phyloP scores from a whole-genome alignment of 2,888 invertebrate species.

The Coelinius sp. region DNA sequence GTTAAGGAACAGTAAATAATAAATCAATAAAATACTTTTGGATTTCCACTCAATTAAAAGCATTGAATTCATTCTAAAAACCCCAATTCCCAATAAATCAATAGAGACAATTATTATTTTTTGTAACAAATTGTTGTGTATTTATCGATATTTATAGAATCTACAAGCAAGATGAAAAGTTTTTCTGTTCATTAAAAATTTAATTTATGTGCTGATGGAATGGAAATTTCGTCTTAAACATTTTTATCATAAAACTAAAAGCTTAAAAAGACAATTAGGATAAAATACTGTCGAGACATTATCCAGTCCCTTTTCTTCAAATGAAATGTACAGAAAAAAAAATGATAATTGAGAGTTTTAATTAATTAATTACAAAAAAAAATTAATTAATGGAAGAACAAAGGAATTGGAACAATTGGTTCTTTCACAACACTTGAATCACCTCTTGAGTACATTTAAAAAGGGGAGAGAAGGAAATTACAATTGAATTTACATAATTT shows the following conservation, averaged over 20 bases:
- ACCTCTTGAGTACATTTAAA: constrained; percentile 4
- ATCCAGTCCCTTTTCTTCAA: constrained; percentile 25
- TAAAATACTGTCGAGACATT: constrained; percentile 42
- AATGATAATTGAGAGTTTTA: not conserved
- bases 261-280: constrained; percentile 26
- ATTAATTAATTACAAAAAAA: not conserved
- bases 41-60: not conserved
- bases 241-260: constrained; percentile 21
- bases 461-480: not conserved
- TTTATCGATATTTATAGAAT: constrained; percentile 46
- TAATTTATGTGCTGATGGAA: constrained; percentile 41
- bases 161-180: constrained; percentile 51
- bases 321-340: constrained; percentile 20
- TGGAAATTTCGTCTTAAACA: constrained; percentile 36
- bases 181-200: constrained; percentile 42
- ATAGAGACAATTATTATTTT: constrained; percentile 4
- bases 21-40: constrained; percentile 19
- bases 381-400: constrained; percentile 12
- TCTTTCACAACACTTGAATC: constrained; percentile 8
- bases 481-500: not conserved
- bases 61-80: no score
- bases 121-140: constrained; percentile 53
- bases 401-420: constrained; percentile 12
- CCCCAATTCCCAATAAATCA: not conserved
- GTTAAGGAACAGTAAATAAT: constrained; percentile 77